Conservation (phyloP, 2,888 invertebrate species). For the Steromphala cineraria region DNA sequence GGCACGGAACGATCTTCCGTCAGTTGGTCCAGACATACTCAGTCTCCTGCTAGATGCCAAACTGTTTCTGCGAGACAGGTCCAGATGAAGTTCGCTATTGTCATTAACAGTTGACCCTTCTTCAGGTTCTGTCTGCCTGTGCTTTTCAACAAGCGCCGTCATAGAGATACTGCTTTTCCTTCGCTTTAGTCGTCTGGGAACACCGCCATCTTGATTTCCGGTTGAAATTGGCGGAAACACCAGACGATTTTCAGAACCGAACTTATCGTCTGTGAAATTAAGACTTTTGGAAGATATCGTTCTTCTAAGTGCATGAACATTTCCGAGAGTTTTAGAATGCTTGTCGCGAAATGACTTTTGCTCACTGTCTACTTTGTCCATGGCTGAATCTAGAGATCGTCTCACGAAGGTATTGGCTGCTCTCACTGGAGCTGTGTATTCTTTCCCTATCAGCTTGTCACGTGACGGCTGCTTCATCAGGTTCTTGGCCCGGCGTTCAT, state of each 20-base stretch:
- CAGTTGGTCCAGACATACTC: neutral
- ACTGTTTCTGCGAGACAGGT: neutral
- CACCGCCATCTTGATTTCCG: neutral
- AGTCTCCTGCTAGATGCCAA: neutral
- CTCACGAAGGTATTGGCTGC: neutral
- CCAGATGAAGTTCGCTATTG: neutral
- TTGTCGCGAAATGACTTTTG: neutral
- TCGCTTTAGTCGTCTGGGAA: neutral
- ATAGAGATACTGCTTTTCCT: neutral
- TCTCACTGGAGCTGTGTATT: neutral
- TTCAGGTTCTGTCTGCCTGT: neutral
- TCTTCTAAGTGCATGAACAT: neutral
- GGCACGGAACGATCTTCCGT: neutral
- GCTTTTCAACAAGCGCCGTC: neutral
- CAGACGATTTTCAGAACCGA: neutral
- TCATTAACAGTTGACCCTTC: neutral
- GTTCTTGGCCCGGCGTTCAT: neutral
- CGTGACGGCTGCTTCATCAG: neutral
- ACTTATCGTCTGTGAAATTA: neutral
- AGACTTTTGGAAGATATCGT: neutral
- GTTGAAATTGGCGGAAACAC: neutral
- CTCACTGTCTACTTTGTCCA: neutral
- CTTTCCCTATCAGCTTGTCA: neutral
- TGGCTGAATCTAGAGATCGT: neutral
- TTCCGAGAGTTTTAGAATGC: neutral